phyloP scores from a whole-genome alignment of 1,140 invertebrate species.

The Gonioctena quinquepunctata region DNA sequence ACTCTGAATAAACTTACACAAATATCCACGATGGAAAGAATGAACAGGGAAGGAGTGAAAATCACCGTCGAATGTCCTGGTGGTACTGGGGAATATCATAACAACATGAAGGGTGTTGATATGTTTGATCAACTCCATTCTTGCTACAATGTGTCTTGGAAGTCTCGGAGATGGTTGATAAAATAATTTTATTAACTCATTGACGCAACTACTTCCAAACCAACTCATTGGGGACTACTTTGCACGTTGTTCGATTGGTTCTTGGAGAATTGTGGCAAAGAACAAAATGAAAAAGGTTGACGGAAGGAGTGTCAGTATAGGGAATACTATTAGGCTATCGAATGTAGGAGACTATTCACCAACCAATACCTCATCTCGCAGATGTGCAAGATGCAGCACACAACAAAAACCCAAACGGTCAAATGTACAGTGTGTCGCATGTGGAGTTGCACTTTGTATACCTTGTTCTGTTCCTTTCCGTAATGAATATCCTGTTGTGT shows the following conservation, averaged over 20 bases:
- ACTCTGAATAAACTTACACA: background rate
- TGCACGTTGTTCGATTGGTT: background rate
- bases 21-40: background rate
- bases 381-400: constrained; percentile 13
- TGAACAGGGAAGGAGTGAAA: background rate
- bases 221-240: no score
- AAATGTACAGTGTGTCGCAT: background rate
- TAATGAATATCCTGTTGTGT: no score
- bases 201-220: constrained; percentile 35
- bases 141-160: constrained; percentile 48
- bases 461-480: background rate
- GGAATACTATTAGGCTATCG: background rate
- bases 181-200: constrained; percentile 51
- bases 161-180: constrained; percentile 53
- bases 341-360: background rate
- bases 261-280: background rate
- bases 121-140: constrained; percentile 50
- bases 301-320: background rate
- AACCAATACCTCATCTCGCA: background rate
- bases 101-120: constrained; percentile 51
- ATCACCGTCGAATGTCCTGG: constrained; percentile 38
- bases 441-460: background rate
- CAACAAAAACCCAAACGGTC: constrained; percentile 7
- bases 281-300: constrained; percentile 10
- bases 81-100: constrained; percentile 49